Evolutionary conservation across 2,113 vertebrate genomes (phyloP).

Genomic region (Callionymus lyra): DNA sequence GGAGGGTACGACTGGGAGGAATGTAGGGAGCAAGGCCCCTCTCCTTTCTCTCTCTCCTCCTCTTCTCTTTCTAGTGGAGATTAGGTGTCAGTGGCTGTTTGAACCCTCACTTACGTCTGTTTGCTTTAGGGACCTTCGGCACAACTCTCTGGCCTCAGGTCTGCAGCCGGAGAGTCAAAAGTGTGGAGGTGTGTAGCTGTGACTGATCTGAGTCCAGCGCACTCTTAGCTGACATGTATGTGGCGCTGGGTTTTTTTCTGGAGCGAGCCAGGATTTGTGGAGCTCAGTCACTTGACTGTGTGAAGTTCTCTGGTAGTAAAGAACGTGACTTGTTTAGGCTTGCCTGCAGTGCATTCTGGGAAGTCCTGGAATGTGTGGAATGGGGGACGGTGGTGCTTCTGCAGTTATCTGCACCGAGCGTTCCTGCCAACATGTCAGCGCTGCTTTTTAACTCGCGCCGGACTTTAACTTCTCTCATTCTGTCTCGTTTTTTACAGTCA

Average conservation of each 20-base stretch:
- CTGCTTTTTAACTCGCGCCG: slow-evolving; percentile 6
- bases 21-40: slow-evolving; percentile 70
- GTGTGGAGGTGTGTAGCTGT: slow-evolving; percentile 23
- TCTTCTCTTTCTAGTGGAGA: slow-evolving; percentile 23
- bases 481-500: too few relatives aligned
- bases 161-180: too few relatives aligned
- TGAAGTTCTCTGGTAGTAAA: slow-evolving; percentile 58
- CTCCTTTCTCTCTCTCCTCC: slow-evolving; percentile 46
- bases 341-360: slow-evolving; percentile 68
- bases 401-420: slow-evolving; percentile 48
- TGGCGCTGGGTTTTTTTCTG: too few relatives aligned
- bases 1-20: slow-evolving; percentile 68
- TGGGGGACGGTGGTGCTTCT: slow-evolving; percentile 64
- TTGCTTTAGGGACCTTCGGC: slow-evolving; percentile 48
- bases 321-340: slow-evolving; percentile 70
- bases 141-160: slow-evolving; percentile 12
- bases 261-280: slow-evolving; percentile 4
- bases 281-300: slow-evolving; percentile 52
- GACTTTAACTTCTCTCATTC: too few relatives aligned
- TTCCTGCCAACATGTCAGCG: slow-evolving; percentile 40
- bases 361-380: slow-evolving; percentile 71
- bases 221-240: too few relatives aligned
- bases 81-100: slow-evolving; percentile 47
- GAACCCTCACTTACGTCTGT: slow-evolving; percentile 39
- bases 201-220: too few relatives aligned